Evolutionary conservation across 2,797 vertebrate species (phyloP).

Genomic region (Champsocephalus gunnari): DNA sequence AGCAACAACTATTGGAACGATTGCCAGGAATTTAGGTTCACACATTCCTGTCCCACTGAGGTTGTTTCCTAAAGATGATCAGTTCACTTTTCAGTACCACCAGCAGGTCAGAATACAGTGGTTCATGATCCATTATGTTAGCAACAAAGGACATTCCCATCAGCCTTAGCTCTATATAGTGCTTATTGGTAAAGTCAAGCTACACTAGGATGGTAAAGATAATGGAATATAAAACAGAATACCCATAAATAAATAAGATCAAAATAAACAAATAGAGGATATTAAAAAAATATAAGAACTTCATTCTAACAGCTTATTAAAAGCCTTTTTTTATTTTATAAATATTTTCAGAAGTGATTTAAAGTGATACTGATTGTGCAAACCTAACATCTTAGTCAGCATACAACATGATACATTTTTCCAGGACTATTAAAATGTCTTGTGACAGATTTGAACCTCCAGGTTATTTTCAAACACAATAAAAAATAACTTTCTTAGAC

Average conservation of each 20-base stretch:
- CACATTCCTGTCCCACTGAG: not conserved
- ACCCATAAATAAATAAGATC: not conserved
- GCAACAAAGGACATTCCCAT: not conserved
- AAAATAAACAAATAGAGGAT: not conserved
- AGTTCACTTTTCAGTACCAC: not conserved
- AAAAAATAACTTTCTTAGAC: not conserved
- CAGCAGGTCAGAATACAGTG: not conserved
- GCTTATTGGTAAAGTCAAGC: not conserved
- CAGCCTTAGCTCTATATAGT: not conserved
- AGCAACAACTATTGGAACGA: not conserved
- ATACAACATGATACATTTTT: not conserved
- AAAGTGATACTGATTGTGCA: not conserved
- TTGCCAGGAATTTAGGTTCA: not conserved
- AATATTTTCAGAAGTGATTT: not conserved
- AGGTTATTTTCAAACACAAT: too few relatives aligned
- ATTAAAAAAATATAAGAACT: not conserved
- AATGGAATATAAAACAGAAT: not conserved
- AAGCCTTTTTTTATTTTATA: not conserved
- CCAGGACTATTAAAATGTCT: not conserved
- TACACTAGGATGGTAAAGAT: not conserved
- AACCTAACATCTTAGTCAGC: not conserved
- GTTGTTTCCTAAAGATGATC: not conserved
- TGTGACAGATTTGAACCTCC: too few relatives aligned
- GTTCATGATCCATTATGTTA: not conserved
- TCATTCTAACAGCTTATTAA: not conserved